Percentiles rank a stretch among this genome's conserved stretches.
These are phyloP conservation scores for Ameiurus melas DNA, from an alignment of 2,113 vertebrate genomes.

Conservation along the genomic window DNA sequence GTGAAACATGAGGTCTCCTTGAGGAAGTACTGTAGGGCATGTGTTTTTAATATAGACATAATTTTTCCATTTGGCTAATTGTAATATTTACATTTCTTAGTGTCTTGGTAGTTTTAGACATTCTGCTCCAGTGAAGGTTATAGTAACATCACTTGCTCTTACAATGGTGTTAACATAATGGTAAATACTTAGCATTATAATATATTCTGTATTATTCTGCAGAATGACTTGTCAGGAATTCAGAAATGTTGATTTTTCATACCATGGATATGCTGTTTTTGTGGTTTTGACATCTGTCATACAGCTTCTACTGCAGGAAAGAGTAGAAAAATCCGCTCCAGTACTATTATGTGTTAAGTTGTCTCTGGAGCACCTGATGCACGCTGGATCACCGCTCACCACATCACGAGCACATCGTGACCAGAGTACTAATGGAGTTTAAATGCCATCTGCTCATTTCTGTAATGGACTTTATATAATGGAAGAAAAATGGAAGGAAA, in stretches of 20 bases:
- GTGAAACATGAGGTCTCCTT: not conserved
- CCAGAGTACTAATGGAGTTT: constrained; percentile 9
- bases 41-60: not conserved
- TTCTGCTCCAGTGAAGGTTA: not conserved
- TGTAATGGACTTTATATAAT: not conserved
- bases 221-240: not conserved
- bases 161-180: not conserved
- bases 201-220: not conserved
- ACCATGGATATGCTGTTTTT: not conserved
- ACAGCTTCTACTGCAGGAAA: not conserved
- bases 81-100: not conserved
- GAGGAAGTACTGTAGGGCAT: not conserved
- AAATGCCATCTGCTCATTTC: constrained; percentile 9
- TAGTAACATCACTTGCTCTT: not conserved
- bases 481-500: constrained; percentile 2
- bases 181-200: not conserved
- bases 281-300: not conserved
- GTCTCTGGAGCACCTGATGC: constrained; percentile 19
- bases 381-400: not conserved
- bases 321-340: not conserved
- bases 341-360: constrained; percentile 10
- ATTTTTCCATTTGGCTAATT: not conserved
- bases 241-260: not conserved
- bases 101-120: not conserved
- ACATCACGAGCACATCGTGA: not conserved